These are phyloP conservation scores for Takifugu bimaculatus DNA, from an alignment of 2,113 vertebrate genomes.

Conservation along the genomic window DNA sequence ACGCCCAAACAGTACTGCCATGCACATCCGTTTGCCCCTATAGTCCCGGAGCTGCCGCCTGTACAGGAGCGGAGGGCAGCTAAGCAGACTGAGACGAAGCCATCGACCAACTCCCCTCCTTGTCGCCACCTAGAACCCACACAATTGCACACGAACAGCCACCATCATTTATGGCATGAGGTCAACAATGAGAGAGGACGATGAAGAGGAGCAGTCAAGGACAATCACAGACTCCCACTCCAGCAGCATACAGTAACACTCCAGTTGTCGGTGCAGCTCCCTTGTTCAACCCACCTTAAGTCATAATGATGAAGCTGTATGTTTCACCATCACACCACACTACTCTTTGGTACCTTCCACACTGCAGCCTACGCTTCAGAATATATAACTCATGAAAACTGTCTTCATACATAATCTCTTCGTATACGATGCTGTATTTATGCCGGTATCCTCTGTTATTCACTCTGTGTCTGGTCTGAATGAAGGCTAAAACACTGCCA, in stretches of 20 bases:
- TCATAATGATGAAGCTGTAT: slow-evolving; percentile 35
- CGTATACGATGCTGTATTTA: slow-evolving; percentile 67
- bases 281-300: slow-evolving; percentile 24
- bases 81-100: slow-evolving; percentile 21
- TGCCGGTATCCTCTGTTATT: slow-evolving; percentile 60
- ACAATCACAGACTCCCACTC: slow-evolving; percentile 16
- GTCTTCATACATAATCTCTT: slow-evolving; percentile 49
- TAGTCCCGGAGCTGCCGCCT: slow-evolving; percentile 61
- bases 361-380: slow-evolving; percentile 33
- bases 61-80: neutral
- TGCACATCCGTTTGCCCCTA: slow-evolving; percentile 86
- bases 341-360: slow-evolving; percentile 21
- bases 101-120: slow-evolving; percentile 42
- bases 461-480: slow-evolving; percentile 33
- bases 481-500: slow-evolving; percentile 52
- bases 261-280: slow-evolving; percentile 21
- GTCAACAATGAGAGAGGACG: slow-evolving; percentile 14
- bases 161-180: slow-evolving; percentile 33
- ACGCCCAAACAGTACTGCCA: slow-evolving; percentile 87
- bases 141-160: slow-evolving; percentile 23
- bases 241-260: slow-evolving; percentile 4
- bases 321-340: slow-evolving; percentile 35
- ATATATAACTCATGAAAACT: slow-evolving; percentile 57
- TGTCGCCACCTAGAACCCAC: slow-evolving; percentile 31
- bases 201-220: slow-evolving; percentile 19